These are phyloP conservation scores for Ophiothrix spiculata DNA, from an alignment of 35 echinoderm and acorn worm species.

Conservation along the genomic window DNA sequence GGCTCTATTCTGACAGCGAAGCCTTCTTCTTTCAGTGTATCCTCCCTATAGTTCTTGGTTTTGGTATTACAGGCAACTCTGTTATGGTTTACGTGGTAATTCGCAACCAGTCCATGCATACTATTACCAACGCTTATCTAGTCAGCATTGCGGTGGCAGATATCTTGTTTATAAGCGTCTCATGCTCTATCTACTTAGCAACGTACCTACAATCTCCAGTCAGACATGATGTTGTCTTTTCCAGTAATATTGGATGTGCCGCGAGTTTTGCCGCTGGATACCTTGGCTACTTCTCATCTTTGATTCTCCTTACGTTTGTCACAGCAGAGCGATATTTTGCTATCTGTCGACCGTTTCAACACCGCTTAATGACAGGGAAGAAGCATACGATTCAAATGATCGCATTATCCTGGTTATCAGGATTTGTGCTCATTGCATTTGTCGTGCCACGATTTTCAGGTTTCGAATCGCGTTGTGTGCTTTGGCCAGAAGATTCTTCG, in stretches of 20 bases:
- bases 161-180: neutral
- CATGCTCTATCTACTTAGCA: neutral
- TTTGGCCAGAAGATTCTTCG: neutral
- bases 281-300: neutral
- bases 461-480: neutral
- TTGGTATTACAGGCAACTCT: neutral
- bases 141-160: neutral
- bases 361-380: neutral
- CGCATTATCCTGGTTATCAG: neutral
- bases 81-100: neutral
- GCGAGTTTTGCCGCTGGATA: neutral
- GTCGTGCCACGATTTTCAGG: neutral
- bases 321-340: neutral
- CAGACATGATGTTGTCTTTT: neutral
- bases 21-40: no score
- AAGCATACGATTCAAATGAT: neutral
- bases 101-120: neutral
- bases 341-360: neutral
- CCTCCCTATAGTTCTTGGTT: no score
- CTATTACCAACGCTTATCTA: neutral
- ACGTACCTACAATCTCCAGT: neutral
- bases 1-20: no score
- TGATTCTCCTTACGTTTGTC: neutral
- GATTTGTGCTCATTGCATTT: neutral
- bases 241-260: neutral